Base-by-base conservation (phyloP, 2,113 vertebrate genomes). In the Loxodonta africana region DNA sequence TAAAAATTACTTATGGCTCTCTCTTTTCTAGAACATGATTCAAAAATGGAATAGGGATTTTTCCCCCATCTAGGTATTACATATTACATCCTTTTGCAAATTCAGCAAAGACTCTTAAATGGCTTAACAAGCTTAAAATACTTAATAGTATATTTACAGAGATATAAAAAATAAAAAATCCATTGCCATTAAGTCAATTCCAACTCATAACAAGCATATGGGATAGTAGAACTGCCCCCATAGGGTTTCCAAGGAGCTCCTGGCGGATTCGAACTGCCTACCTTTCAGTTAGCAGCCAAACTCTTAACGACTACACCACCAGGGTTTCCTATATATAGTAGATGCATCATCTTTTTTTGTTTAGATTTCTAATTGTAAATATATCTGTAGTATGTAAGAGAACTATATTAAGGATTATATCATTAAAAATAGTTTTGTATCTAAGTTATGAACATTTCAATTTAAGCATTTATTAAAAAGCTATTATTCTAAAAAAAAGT, bases 401-500 rank as follows among this genome's bases (percentile, higher is more conserved):
- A 26, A 88, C 18, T 80, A 2, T 71, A 71, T 18, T 0, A 60
- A 0, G 4, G 69, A 90, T 1, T 7, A 60, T 94, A 82, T 6
- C 8, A 41, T 7, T 93, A 48, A 9, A 88, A n/a, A 41, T 82
- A 51, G 86, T 71, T 25, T 85, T 9, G 37, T 46, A 85, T 37
- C 63, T 85, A 80, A 93, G 81, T 86, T 53, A 74, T 85, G 2
- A 82, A 63, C 41, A 37, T 28, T 69, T 97, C 7, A 14, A 85
- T 67, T 87, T 96, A 95, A 92, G 62, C 57, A 33, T 97, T 97
- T 51, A 51, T 8, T 93, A 73, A 97, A 74, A 96, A 96, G 15
- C 28, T 21, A 76, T 46, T 74, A 83, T 96, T 95, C 51, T 46
- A 44, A 85, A 95, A 94, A 85, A 11, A 85, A 11, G 6, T 37